phyloP scores from a whole-genome alignment of 2,888 invertebrate genomes.

The Mythimna lalbum region DNA sequence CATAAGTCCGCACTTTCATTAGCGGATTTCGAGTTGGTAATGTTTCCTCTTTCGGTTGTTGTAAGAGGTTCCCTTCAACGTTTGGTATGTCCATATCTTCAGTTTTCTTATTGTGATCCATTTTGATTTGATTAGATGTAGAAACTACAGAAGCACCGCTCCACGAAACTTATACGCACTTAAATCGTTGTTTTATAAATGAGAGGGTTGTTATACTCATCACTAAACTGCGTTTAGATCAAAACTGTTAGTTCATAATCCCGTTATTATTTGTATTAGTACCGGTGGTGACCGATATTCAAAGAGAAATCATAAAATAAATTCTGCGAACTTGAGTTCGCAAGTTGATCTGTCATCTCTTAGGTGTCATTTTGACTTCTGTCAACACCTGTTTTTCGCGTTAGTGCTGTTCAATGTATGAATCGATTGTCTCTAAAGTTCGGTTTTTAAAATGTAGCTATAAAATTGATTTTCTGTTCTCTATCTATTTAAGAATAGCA shows the following conservation, averaged over 20 bases:
- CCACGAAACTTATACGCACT: conserved; percentile 8
- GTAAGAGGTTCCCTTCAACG: conserved; percentile 85
- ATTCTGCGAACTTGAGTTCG: background rate
- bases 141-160: conserved; percentile 1
- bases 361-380: conserved; percentile 27
- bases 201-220: conserved; percentile 22
- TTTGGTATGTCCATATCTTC: conserved; percentile 80
- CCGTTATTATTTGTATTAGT: conserved; percentile 47
- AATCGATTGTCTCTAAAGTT: background rate
- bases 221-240: conserved; percentile 18
- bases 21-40: conserved; percentile 88
- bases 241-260: conserved; percentile 47
- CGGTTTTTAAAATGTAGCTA: conserved; percentile 34
- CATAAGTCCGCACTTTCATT: conserved; percentile 97
- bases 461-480: background rate
- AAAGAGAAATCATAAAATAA: conserved; percentile 58
- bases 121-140: conserved; percentile 37
- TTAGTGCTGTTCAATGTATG: conserved; percentile 22
- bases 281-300: conserved; percentile 55
- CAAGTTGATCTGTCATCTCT: conserved; percentile 31
- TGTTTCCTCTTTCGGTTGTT: conserved; percentile 84
- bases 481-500: conserved; percentile 22
- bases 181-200: conserved; percentile 46
- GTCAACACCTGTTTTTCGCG: background rate
- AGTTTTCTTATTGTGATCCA: conserved; percentile 73